These are phyloP conservation scores for Horisme vitalbata DNA, from an alignment of 2,888 invertebrate species.

Conservation along the genomic window DNA sequence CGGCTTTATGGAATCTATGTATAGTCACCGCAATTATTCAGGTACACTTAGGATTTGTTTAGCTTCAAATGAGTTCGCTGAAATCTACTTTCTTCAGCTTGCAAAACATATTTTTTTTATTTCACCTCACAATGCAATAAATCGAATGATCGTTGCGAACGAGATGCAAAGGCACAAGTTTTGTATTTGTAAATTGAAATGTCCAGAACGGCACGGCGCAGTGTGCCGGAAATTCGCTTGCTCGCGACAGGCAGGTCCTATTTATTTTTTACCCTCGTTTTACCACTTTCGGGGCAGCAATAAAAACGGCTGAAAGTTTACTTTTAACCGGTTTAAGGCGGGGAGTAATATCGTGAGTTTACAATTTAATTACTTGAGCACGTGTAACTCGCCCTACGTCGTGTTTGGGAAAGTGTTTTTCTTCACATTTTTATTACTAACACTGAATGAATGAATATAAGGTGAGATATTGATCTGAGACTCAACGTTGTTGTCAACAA, in stretches of 20 bases:
- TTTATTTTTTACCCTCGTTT: constrained; percentile 60
- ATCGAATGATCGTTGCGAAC: constrained; percentile 48
- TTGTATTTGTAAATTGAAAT: constrained; percentile 63
- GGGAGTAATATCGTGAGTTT: constrained; percentile 1
- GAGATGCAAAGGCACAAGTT: constrained; percentile 46
- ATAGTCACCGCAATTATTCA: no score
- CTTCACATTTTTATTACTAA: no score
- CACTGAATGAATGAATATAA: no score
- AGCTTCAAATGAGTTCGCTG: no score
- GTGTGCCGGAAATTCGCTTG: constrained; percentile 65
- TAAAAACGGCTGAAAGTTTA: constrained; percentile 50
- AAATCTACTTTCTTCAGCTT: no score
- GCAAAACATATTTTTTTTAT: no score
- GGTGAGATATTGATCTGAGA: no score
- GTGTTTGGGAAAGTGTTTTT: neutral
- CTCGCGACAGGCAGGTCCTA: constrained; percentile 50
- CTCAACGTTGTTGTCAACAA: no score
- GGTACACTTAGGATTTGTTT: no score
- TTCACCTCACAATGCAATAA: no score
- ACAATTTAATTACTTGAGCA: constrained; percentile 2
- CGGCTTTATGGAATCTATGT: no score
- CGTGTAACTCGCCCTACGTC: neutral
- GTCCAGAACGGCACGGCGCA: constrained; percentile 61
- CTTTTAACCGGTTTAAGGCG: constrained; percentile 5
- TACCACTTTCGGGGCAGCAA: constrained; percentile 57